Conservation (phyloP, 2,888 invertebrate species). For the Eretmocerus hayati region DNA sequence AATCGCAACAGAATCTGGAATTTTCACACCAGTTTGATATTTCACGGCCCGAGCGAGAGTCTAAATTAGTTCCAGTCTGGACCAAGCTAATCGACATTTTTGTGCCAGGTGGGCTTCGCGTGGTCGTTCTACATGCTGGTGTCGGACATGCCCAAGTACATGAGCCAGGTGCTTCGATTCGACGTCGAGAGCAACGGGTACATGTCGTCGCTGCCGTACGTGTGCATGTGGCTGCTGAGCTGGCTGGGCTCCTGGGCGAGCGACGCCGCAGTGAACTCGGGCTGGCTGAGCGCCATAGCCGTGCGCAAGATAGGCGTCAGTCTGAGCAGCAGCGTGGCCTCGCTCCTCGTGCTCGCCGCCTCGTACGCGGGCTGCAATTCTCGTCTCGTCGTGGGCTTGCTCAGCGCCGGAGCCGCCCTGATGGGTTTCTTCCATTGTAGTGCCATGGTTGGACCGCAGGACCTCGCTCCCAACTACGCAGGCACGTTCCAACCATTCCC, state of each 20-base stretch:
- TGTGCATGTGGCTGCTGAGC: conserved; percentile 49
- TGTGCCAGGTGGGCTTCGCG: too few species aligned
- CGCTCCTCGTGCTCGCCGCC: too few species aligned
- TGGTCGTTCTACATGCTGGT: conserved; percentile 44
- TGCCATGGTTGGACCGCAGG: conserved; percentile 48
- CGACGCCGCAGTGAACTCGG: too few species aligned
- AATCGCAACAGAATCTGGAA: too few species aligned
- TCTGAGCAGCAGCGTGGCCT: conserved; percentile 47
- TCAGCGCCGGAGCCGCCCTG: conserved; percentile 47
- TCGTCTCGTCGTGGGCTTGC: conserved; percentile 42
- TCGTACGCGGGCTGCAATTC: conserved; percentile 48
- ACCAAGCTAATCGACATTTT: too few species aligned
- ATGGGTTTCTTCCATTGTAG: conserved; percentile 49
- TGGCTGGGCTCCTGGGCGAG: too few species aligned
- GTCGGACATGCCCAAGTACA: conserved; percentile 45
- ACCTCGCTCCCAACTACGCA: conserved; percentile 49
- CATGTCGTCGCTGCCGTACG: conserved; percentile 46
- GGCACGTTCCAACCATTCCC: too few species aligned
- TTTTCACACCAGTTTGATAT: too few species aligned
- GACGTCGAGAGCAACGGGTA: conserved; percentile 45
- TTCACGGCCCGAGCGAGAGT: too few species aligned
- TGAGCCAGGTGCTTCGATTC: conserved; percentile 45
- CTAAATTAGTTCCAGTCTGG: too few species aligned
- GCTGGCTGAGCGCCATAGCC: too few species aligned
- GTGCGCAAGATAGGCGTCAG: conserved; percentile 48